phyloP scores from a whole-genome alignment of 2,797 vertebrate species.

The Rhynchotus rufescens region DNA sequence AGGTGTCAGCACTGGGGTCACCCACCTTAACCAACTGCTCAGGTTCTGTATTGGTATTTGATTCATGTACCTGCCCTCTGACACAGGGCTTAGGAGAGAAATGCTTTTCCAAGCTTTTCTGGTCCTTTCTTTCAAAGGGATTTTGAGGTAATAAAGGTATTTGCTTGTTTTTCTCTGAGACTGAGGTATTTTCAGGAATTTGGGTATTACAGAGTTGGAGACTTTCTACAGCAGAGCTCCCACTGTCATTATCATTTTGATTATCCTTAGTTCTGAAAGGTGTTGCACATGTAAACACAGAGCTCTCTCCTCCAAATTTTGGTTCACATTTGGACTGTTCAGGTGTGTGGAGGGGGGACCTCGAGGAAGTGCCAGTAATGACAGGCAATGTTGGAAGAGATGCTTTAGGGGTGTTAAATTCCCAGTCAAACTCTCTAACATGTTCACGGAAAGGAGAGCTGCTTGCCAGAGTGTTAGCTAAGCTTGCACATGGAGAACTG shows the following conservation, averaged over 20 bases:
- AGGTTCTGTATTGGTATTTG: background rate
- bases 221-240: background rate
- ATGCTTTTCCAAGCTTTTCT: background rate
- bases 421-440: background rate
- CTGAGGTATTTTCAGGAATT: background rate
- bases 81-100: background rate
- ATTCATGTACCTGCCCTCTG: background rate
- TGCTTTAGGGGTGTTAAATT: conserved; percentile 69
- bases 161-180: background rate
- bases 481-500: background rate
- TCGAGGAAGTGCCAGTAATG: background rate
- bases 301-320: background rate
- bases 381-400: background rate
- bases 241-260: accelerated
- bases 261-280: background rate
- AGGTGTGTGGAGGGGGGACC: background rate
- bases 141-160: background rate
- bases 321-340: background rate
- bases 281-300: background rate
- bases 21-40: conserved; percentile 37
- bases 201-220: background rate
- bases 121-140: background rate
- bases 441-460: conserved; percentile 5
- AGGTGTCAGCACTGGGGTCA: conserved; percentile 54
- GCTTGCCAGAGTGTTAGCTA: background rate